Conservation (phyloP, 2,797 vertebrate genomes). For the Phylloscopus collybita region DNA sequence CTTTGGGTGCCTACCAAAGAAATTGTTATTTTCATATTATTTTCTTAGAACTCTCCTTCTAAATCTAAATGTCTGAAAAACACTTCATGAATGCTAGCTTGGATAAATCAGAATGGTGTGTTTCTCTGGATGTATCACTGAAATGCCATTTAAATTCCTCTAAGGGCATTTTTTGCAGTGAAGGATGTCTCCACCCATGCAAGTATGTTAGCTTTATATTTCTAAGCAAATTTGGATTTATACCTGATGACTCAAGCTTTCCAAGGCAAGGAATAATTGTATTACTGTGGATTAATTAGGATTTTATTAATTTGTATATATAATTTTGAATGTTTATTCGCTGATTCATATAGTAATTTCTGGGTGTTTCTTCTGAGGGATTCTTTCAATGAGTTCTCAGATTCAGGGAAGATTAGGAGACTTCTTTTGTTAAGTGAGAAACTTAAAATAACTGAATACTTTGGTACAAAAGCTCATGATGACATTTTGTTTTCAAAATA, state of each 20-base stretch:
- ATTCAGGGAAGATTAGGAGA: not conserved
- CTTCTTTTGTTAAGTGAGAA: not conserved
- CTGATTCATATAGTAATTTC: not conserved
- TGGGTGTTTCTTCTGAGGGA: not conserved
- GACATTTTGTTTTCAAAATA: not conserved
- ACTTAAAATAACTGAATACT: not conserved
- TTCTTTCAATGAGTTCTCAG: not conserved
- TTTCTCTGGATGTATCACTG: not conserved
- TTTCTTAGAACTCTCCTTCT: not conserved
- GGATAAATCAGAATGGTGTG: not conserved
- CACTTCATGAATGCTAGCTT: not conserved
- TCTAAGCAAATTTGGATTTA: not conserved
- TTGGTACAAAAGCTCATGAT: not conserved
- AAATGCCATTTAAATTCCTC: not conserved
- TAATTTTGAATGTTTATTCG: not conserved
- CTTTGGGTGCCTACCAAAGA: not conserved
- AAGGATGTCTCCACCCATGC: not conserved
- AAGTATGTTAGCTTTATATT: not conserved
- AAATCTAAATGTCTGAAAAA: not conserved
- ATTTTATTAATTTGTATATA: not conserved
- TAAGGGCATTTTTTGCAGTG: not conserved
- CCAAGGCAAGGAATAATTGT: not conserved
- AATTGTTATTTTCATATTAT: not conserved
- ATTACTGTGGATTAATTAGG: not conserved
- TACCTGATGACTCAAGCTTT: not conserved